A percentile compares a stretch with the other conserved stretches of the same genome.
Conservation (phyloP, 1,140 invertebrate species). For the Trissolcus basalis region DNA sequence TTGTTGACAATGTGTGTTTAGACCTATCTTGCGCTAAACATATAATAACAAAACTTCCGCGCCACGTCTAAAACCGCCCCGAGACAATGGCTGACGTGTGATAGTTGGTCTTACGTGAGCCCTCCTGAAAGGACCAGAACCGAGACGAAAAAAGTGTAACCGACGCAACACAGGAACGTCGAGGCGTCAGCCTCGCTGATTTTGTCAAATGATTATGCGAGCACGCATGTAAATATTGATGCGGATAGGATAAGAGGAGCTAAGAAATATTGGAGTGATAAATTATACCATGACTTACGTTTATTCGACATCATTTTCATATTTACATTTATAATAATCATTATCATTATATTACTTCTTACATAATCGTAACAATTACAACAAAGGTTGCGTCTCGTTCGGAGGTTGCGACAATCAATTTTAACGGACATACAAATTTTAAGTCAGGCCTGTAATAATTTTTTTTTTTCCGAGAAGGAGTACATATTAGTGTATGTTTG, state of each 20-base stretch:
- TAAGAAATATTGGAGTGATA: constrained; percentile 56
- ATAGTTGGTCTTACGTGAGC: constrained; percentile 10
- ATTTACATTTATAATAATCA: constrained; percentile 72
- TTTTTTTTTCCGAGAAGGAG: constrained; percentile 8
- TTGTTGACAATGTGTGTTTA: constrained; percentile 57
- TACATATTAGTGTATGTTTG: no score
- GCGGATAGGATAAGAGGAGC: constrained; percentile 50
- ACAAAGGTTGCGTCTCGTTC: constrained; percentile 64
- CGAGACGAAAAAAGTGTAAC: constrained; percentile 3
- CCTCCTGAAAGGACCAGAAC: not conserved
- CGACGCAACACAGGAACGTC: constrained; percentile 14
- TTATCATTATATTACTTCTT: constrained; percentile 69
- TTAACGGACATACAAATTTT: constrained; percentile 56
- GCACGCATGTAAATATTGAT: constrained; percentile 44
- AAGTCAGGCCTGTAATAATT: constrained; percentile 51
- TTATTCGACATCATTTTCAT: constrained; percentile 74
- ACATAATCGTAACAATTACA: constrained; percentile 74
- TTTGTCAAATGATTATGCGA: constrained; percentile 32
- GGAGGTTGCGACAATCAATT: constrained; percentile 49
- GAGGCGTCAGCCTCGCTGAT: constrained; percentile 12
- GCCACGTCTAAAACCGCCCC: constrained; percentile 12
- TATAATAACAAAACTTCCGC: constrained; percentile 37
- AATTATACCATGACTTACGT: constrained; percentile 67
- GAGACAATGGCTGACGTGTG: constrained; percentile 14
- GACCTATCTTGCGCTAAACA: constrained; percentile 20